phyloP scores from a whole-genome alignment of 92 coral and sea anemone genomes.

The Porites rus region DNA sequence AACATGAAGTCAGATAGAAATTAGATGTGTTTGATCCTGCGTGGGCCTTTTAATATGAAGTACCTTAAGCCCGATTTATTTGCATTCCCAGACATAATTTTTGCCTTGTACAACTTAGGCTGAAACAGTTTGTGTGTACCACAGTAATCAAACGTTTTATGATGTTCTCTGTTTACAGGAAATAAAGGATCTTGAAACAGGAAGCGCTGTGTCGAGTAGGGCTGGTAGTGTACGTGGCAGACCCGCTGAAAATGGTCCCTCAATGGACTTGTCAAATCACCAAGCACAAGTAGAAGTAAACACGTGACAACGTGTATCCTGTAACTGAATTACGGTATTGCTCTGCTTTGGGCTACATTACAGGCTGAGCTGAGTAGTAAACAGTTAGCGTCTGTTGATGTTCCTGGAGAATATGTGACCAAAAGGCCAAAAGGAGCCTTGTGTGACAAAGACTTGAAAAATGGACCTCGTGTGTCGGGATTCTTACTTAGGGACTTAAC shows the following conservation, averaged over 20 bases:
- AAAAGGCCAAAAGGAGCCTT: background rate
- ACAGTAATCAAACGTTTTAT: background rate
- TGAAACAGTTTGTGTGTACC: background rate
- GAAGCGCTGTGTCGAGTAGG: constrained; percentile 74
- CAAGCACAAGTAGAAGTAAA: constrained; percentile 41
- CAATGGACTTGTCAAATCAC: constrained; percentile 33
- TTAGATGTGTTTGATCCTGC: too few relatives aligned
- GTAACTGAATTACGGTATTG: background rate
- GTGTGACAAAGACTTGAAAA: background rate
- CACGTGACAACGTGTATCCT: constrained; percentile 26
- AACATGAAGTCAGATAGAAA: too few relatives aligned
- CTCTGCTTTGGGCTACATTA: background rate
- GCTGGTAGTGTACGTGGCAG: constrained; percentile 59
- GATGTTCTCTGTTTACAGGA: constrained; percentile 46
- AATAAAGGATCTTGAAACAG: constrained; percentile 71
- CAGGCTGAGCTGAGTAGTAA: background rate
- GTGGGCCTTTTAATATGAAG: too few relatives aligned
- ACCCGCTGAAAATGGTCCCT: constrained; percentile 30
- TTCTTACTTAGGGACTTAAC: too few relatives aligned
- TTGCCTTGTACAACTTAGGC: too few relatives aligned
- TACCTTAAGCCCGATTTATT: too few relatives aligned
- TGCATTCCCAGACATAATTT: too few relatives aligned
- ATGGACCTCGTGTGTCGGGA: too few relatives aligned
- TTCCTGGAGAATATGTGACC: background rate
- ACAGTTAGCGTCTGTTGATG: background rate